Conservation (phyloP, 2,797 vertebrate species). For the Acrocephalus scirpaceus region DNA sequence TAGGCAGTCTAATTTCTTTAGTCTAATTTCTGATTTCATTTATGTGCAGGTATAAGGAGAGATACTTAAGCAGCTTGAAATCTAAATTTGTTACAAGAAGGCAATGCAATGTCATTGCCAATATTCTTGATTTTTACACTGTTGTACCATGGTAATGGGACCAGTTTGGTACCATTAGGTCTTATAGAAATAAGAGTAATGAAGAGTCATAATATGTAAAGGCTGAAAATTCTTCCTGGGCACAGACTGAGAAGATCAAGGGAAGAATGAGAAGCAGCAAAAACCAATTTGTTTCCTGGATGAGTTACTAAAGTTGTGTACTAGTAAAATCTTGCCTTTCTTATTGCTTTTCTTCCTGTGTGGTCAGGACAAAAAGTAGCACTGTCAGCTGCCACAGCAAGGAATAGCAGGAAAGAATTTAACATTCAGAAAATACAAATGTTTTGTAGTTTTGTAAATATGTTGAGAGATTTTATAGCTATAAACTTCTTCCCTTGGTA, state of each 20-base stretch:
- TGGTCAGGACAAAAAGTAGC: background rate
- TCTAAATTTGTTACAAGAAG: background rate
- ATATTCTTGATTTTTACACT: background rate
- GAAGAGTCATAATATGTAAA: background rate
- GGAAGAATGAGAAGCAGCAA: background rate
- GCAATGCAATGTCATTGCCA: background rate
- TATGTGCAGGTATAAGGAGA: background rate
- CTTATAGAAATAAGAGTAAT: background rate
- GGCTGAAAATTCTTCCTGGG: background rate
- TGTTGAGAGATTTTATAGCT: background rate
- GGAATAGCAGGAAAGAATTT: background rate
- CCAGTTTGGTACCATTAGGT: background rate
- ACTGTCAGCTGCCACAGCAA: background rate
- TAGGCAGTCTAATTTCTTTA: background rate
- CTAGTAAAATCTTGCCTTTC: background rate
- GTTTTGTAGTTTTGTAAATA: background rate
- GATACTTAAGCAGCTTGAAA: background rate
- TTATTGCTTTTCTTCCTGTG: constrained; percentile 32
- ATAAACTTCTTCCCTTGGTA: background rate
- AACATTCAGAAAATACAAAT: background rate
- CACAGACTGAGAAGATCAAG: background rate
- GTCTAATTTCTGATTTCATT: background rate
- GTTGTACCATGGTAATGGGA: background rate
- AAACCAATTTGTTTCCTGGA: background rate
- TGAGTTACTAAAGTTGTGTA: background rate